Evolutionary conservation across 2,113 vertebrate genomes (phyloP), one percentile per base, ranked within the genome.

Genomic region (Cephalopterus ornatus): DNA sequence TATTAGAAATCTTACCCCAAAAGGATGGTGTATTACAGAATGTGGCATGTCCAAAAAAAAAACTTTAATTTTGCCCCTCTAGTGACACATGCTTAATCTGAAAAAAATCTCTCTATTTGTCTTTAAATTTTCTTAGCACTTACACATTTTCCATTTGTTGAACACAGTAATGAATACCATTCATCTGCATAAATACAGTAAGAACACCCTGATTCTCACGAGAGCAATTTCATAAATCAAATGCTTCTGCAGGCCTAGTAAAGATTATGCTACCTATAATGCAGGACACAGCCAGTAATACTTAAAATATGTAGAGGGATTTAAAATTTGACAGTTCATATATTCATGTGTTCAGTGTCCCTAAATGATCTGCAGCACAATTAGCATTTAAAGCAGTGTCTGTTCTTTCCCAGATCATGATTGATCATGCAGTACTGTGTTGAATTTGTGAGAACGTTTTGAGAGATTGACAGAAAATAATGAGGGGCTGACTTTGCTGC

Each of bases 361-460:
- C 63, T 75, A 93, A 91, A 82, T 83, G 71, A 85, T 94, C 78
- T 65, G 78, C 21, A 77, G 42, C 17, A 88, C 55, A 96, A 94
- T 96, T 94, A 95, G 71, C 85, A 93, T 94, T 93, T 92, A 93
- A 85, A 96, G 71, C 59, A 93, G 62, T 4, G 11, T 70, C 88
- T 95, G 66, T 84, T 93, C 85, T 85, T 94, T 93, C 46, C 49
- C 62, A 76, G 49, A 79, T 79, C 62, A 42, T 85, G 78, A 96
- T 66, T 93, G 87, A 96, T 96, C 77, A 88, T 70, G 66, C n/a
- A 73, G 44, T 46, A 88, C 74, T 37, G 49, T 79, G 37, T 42
- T 76, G 94, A 85, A 89, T 85, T 89, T 82, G n/a, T 70, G 53
- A 92, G 81, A 96, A 92, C n/a, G 44, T 76, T 96, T 46, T 93